phyloP scores from a whole-genome alignment of 2,888 invertebrate genomes.

The Drosophila mercatorum region DNA sequence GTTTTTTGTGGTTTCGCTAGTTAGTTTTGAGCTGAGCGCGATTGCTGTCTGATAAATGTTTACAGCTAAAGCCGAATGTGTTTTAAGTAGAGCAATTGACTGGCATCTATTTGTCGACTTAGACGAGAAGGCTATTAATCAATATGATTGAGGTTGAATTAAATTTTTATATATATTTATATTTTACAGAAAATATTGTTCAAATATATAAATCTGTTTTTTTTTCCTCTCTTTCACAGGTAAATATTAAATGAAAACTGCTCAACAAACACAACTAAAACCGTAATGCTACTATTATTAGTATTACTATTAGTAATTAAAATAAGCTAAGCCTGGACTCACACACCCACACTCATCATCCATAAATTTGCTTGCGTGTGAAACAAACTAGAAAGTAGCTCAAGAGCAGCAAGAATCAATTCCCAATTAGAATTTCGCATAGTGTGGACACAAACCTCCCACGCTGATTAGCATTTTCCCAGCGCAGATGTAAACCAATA shows the following conservation, averaged over 20 bases:
- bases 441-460: slow-evolving; percentile 24
- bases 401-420: background rate
- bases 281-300: background rate
- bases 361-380: background rate
- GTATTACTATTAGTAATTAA: background rate
- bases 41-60: slow-evolving; percentile 37
- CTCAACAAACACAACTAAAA: background rate
- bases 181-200: slow-evolving; percentile 14
- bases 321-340: no score
- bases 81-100: slow-evolving; percentile 16
- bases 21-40: slow-evolving; percentile 8
- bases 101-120: slow-evolving; percentile 4
- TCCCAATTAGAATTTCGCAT: slow-evolving; percentile 27
- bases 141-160: slow-evolving; percentile 5
- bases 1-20: slow-evolving; percentile 13
- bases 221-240: background rate
- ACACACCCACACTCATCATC: background rate
- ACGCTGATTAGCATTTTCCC: slow-evolving; percentile 48
- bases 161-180: no score
- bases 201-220: background rate
- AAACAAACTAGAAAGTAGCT: background rate
- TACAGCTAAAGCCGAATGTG: slow-evolving; percentile 25
- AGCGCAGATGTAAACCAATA: slow-evolving; percentile 19
- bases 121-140: slow-evolving; percentile 24
- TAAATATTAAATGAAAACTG: background rate